Evolutionary conservation across 2,888 invertebrate species (phyloP).

Genomic region (Piscicola geometra): DNA sequence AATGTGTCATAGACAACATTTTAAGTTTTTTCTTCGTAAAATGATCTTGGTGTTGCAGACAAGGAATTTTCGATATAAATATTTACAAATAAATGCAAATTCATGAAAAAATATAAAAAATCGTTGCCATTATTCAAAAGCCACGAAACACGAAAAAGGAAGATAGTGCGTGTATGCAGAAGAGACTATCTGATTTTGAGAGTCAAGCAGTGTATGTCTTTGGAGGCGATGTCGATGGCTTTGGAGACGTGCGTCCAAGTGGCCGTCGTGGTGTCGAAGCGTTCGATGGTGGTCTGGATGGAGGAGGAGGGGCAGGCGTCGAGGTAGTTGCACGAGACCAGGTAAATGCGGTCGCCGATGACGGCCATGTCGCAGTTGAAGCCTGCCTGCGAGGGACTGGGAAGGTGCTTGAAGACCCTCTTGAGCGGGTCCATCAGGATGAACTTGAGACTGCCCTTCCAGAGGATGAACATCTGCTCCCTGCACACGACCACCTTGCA

Average conservation of each 20-base stretch:
- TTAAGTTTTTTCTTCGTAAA: neutral
- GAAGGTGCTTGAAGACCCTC: slow-evolving; percentile 50
- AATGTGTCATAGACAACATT: too few species aligned
- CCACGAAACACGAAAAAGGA: neutral
- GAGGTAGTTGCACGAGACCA: slow-evolving; percentile 16
- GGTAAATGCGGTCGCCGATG: slow-evolving; percentile 24
- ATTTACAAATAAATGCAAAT: neutral
- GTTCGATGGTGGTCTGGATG: slow-evolving; percentile 21
- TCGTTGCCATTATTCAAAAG: neutral
- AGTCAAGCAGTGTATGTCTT: slow-evolving; percentile 24
- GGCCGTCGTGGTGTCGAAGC: slow-evolving; percentile 23
- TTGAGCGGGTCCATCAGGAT: slow-evolving; percentile 52
- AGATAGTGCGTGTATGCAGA: neutral
- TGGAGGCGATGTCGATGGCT: neutral
- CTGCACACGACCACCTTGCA: slow-evolving; percentile 51
- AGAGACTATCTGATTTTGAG: slow-evolving; percentile 19
- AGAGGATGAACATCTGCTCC: slow-evolving; percentile 54
- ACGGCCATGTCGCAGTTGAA: slow-evolving; percentile 14
- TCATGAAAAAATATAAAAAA: neutral
- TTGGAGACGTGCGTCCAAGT: slow-evolving; percentile 16
- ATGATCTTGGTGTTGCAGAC: neutral
- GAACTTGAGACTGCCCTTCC: slow-evolving; percentile 52
- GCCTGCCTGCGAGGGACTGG: slow-evolving; percentile 34
- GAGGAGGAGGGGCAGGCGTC: neutral
- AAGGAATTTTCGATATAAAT: neutral